phyloP scores from a whole-genome alignment of 2,113 vertebrate species.

The Charadrius vociferus region DNA sequence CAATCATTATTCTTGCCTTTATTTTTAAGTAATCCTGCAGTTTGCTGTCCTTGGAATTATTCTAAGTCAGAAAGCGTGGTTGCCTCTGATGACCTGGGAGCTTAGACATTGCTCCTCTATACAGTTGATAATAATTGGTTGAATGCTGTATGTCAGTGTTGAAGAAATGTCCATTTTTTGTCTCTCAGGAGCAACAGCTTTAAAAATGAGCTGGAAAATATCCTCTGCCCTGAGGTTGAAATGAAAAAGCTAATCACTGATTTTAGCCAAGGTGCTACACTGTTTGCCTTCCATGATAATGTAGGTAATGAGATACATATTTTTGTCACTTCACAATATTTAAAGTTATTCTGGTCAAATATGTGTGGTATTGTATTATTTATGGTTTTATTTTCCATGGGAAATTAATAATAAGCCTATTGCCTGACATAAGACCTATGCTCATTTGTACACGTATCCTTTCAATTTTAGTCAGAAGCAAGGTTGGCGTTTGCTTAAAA shows the following conservation, averaged over 20 bases:
- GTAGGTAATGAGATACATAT: background rate
- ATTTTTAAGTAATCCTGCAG: background rate
- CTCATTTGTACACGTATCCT: background rate
- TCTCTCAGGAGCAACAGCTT: background rate
- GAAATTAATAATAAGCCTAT: background rate
- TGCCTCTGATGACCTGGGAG: background rate
- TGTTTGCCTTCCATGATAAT: background rate
- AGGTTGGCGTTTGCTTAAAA: background rate
- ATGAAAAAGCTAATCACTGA: background rate
- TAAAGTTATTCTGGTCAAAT: background rate
- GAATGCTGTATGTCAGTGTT: background rate
- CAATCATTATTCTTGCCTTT: background rate
- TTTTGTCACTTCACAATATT: background rate
- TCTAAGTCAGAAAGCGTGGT: background rate
- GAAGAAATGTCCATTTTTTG: background rate
- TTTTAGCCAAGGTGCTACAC: background rate
- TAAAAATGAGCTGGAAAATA: background rate
- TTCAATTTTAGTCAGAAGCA: background rate
- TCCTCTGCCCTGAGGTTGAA: background rate
- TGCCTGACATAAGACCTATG: background rate
- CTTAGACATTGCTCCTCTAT: background rate
- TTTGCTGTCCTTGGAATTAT: background rate
- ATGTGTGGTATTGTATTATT: background rate
- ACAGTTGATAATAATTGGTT: background rate
- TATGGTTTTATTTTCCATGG: background rate